Evolutionary conservation across 1,140 invertebrate genomes (phyloP).

Genomic region (Dreissena rostriformis): DNA sequence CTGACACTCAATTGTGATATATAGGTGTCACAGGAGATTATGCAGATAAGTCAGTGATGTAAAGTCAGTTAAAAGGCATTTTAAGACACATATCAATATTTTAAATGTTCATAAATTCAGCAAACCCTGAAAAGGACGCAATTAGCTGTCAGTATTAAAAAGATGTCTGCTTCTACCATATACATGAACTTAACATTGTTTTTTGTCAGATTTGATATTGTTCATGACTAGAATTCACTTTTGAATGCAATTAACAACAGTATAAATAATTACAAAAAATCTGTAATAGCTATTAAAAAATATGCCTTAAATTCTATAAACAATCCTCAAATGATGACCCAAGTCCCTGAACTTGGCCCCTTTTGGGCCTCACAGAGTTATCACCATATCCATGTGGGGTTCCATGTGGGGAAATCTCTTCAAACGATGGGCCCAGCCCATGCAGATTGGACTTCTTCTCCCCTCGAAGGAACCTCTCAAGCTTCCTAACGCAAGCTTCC

Average conservation of each 20-base stretch:
- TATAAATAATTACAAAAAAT: too few relatives aligned
- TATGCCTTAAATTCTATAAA: conserved; percentile 4
- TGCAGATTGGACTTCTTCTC: conserved; percentile 36
- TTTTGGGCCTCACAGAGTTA: conserved; percentile 19
- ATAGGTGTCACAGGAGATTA: too few relatives aligned
- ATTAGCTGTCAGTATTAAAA: too few relatives aligned
- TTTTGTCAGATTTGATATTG: too few relatives aligned
- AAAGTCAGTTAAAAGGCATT: background rate
- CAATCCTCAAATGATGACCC: conserved; percentile 54
- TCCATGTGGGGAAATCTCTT: conserved; percentile 45
- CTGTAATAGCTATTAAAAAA: too few relatives aligned
- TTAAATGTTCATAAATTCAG: too few relatives aligned
- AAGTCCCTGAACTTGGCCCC: conserved; percentile 43
- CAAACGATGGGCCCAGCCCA: conserved; percentile 51
- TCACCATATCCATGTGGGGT: conserved; percentile 35
- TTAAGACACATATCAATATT: background rate
- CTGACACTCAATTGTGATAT: too few relatives aligned
- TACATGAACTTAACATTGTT: too few relatives aligned
- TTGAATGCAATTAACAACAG: too few relatives aligned
- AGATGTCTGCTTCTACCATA: too few relatives aligned
- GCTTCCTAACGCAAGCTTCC: conserved; percentile 99
- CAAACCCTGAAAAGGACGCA: too few relatives aligned
- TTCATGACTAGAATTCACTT: too few relatives aligned
- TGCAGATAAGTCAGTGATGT: background rate
- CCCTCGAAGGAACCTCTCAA: conserved; percentile 87